phyloP scores from a whole-genome alignment of 2,113 vertebrate genomes.

The Ancistrus triradiatus region DNA sequence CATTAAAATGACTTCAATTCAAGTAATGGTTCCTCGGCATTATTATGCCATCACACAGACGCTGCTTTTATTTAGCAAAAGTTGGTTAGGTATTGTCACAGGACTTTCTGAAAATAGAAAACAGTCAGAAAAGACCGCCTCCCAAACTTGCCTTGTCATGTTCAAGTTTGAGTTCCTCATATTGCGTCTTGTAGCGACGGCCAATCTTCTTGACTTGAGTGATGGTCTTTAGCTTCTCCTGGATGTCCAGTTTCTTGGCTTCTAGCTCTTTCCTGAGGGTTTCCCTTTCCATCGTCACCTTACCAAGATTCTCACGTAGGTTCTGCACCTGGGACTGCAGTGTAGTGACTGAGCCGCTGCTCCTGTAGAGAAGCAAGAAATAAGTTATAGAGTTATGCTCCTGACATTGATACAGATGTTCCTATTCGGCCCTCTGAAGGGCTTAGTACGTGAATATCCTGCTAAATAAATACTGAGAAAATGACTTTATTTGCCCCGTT shows the following conservation, averaged over 20 bases:
- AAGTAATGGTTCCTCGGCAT: too few relatives aligned
- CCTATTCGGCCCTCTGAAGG: too few relatives aligned
- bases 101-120: too few relatives aligned
- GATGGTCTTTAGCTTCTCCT: constrained; percentile 87
- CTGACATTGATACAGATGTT: too few relatives aligned
- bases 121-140: not conserved
- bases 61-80: too few relatives aligned
- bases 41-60: too few relatives aligned
- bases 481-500: too few relatives aligned
- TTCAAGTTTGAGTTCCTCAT: constrained; percentile 89
- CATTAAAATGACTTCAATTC: too few relatives aligned
- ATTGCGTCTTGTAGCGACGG: constrained; percentile 92
- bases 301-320: constrained; percentile 77
- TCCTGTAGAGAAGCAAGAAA: constrained; percentile 59
- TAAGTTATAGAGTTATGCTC: too few relatives aligned
- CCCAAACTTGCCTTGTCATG: constrained; percentile 79
- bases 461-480: too few relatives aligned
- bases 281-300: constrained; percentile 77
- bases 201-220: constrained; percentile 97
- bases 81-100: too few relatives aligned
- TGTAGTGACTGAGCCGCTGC: constrained; percentile 74
- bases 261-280: constrained; percentile 79
- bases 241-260: constrained; percentile 78
- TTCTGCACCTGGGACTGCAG: constrained; percentile 82
- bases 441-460: too few relatives aligned